Conservation (phyloP, 1,140 invertebrate genomes). For the Zeugodacus cucurbitae region DNA sequence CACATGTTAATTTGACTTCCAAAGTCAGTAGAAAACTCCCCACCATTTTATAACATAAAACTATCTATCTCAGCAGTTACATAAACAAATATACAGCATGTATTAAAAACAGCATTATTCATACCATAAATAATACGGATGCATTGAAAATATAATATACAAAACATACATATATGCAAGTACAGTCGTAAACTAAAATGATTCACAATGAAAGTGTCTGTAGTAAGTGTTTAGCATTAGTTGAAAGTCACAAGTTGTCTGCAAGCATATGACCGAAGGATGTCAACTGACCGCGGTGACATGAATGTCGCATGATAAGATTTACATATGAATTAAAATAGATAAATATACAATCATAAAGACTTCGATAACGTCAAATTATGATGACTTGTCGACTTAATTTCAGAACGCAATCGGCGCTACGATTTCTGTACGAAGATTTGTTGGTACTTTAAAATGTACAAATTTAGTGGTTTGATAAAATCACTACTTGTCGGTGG, state of each 20-base stretch:
- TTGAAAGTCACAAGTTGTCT: not conserved
- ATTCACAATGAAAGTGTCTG: not conserved
- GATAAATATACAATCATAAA: not conserved
- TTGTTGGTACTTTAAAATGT: too few species aligned
- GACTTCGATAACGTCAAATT: not conserved
- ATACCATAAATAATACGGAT: too few species aligned
- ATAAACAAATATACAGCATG: too few species aligned
- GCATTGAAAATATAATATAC: too few species aligned
- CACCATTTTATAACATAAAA: too few species aligned
- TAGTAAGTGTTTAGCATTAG: not conserved
- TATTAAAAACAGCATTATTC: too few species aligned
- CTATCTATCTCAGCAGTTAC: too few species aligned
- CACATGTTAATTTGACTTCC: too few species aligned
- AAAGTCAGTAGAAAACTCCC: too few species aligned
- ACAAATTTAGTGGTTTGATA: not conserved
- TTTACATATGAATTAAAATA: not conserved
- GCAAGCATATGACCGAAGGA: not conserved
- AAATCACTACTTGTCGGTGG: not conserved
- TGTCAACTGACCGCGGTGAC: not conserved
- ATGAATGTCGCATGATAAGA: not conserved
- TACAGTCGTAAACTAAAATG: not conserved
- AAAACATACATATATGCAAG: too few species aligned
- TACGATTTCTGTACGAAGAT: not conserved
- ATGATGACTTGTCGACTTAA: not conserved
- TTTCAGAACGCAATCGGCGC: not conserved